Evolutionary conservation across 1,140 invertebrate species (phyloP).

Genomic region (Agrilus planipennis): DNA sequence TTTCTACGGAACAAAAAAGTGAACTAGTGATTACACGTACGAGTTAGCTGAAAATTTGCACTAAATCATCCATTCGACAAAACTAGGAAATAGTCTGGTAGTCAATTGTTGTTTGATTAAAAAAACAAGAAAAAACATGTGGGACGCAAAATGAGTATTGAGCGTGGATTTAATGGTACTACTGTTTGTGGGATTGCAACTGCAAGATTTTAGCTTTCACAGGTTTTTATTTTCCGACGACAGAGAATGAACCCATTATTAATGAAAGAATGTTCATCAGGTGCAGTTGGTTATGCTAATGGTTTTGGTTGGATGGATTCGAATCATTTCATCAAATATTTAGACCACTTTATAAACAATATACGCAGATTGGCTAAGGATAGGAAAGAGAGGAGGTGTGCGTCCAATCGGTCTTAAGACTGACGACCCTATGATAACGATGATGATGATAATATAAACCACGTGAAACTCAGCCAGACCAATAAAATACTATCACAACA

Average conservation of each 20-base stretch:
- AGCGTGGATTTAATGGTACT: background rate
- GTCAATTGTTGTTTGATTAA: no score
- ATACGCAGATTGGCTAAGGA: no score
- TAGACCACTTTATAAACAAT: background rate
- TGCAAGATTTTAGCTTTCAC: background rate
- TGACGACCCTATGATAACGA: no score
- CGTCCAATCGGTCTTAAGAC: no score
- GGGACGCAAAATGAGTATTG: background rate
- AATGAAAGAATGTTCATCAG: conserved; percentile 8
- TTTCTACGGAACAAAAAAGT: no score
- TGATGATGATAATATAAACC: no score
- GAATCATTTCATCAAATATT: conserved; percentile 1
- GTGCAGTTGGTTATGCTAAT: conserved; percentile 2
- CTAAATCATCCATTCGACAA: no score
- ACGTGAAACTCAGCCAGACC: conserved; percentile 3
- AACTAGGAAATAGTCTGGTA: no score
- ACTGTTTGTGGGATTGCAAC: background rate
- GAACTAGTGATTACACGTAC: no score
- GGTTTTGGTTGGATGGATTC: background rate
- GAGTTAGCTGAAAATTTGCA: no score
- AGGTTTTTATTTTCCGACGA: conserved; percentile 19
- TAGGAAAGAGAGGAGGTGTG: no score
- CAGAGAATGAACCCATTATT: conserved; percentile 19
- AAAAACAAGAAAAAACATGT: conserved; percentile 1
- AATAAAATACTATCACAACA: conserved; percentile 4